phyloP scores from a whole-genome alignment of 2,113 vertebrate genomes.

The Melanotaenia duboulayi region DNA sequence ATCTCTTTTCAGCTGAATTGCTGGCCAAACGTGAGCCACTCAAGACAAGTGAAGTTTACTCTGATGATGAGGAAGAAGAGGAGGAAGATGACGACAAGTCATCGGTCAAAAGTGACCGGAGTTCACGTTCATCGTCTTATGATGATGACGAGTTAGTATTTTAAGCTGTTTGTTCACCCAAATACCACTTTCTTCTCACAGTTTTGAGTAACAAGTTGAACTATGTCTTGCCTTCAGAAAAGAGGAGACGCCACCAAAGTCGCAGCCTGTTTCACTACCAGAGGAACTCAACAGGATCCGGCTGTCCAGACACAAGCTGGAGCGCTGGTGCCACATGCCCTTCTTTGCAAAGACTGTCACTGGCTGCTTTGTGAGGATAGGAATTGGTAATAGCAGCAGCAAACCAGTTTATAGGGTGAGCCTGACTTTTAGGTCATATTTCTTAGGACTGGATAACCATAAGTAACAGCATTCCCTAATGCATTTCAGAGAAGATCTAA shows the following conservation, averaged over 20 bases:
- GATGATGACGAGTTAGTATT: conserved; percentile 93
- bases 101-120: conserved; percentile 95
- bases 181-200: fast-evolving
- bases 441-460: no score
- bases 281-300: conserved; percentile 96
- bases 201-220: neutral
- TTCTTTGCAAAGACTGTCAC: conserved; percentile 98
- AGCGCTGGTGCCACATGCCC: conserved; percentile 99
- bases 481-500: neutral
- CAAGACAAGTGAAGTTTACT: conserved; percentile 98
- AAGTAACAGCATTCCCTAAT: no score
- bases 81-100: conserved; percentile 98
- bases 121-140: conserved; percentile 93
- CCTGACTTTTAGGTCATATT: neutral
- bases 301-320: conserved; percentile 95
- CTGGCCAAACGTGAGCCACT: conserved; percentile 95
- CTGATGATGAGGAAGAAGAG: conserved; percentile 97
- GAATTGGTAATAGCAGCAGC: conserved; percentile 98
- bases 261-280: conserved; percentile 93
- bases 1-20: conserved; percentile 87
- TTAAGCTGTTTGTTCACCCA: neutral
- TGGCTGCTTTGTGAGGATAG: conserved; percentile 97
- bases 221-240: conserved; percentile 79
- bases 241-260: conserved; percentile 96
- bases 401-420: conserved; percentile 97